A percentile compares a stretch with the other conserved stretches of the same genome.
These are phyloP conservation scores for Wiebesia pumilae DNA, from an alignment of 1,140 invertebrate genomes.

Conservation along the genomic window DNA sequence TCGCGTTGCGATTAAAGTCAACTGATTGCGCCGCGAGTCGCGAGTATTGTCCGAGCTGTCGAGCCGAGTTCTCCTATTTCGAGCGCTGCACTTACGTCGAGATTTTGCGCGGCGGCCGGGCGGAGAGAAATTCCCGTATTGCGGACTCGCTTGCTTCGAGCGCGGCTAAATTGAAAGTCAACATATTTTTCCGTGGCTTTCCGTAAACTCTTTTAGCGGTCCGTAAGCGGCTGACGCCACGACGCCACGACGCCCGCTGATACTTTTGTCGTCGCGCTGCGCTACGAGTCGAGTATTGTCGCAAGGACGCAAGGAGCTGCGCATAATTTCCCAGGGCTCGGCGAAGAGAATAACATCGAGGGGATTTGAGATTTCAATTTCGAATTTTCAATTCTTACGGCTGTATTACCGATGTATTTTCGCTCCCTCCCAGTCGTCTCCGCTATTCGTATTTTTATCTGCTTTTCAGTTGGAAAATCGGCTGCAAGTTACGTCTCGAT, in stretches of 20 bases:
- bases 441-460: not conserved
- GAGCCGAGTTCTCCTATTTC: conserved; percentile 34
- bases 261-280: not conserved
- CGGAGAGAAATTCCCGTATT: conserved; percentile 24
- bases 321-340: not conserved
- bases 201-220: not conserved
- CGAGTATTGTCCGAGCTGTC: conserved; percentile 48
- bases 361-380: conserved; percentile 19
- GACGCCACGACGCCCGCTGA: too few species aligned
- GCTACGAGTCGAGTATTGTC: too few species aligned
- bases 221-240: too few species aligned
- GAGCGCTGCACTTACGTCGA: not conserved
- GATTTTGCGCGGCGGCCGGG: too few species aligned
- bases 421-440: not conserved
- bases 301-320: not conserved
- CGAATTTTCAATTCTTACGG: not conserved
- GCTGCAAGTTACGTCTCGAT: not conserved
- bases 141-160: conserved; percentile 8
- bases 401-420: not conserved
- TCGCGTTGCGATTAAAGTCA: conserved; percentile 52
- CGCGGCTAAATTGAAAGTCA: conserved; percentile 48
- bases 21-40: conserved; percentile 48
- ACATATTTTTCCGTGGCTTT: conserved; percentile 23
- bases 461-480: not conserved
- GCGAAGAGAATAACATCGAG: too few species aligned